Evolutionary conservation across 1,140 invertebrate species (phyloP).

Genomic region (Helicoverpa armigera): DNA sequence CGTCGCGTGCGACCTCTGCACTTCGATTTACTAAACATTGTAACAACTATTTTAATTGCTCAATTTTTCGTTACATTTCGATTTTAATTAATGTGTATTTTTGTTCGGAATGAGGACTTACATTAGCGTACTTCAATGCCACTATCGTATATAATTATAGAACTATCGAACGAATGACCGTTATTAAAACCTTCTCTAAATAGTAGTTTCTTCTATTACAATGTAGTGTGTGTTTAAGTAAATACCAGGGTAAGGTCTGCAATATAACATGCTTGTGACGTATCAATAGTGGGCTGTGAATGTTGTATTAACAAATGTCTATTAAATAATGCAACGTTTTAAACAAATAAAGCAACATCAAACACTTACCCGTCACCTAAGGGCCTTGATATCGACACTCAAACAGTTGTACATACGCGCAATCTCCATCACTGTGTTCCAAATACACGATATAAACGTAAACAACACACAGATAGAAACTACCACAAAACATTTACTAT

Average conservation of each 20-base stretch:
- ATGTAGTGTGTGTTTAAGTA: background rate
- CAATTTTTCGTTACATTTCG: conserved; percentile 29
- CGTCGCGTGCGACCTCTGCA: conserved; percentile 48
- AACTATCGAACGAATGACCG: background rate
- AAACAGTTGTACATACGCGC: background rate
- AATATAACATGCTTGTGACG: conserved; percentile 9
- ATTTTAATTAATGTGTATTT: conserved; percentile 41
- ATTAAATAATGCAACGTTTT: conserved; percentile 6
- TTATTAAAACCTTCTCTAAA: background rate
- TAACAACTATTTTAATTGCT: conserved; percentile 46
- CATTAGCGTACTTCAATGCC: background rate
- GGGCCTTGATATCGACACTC: background rate
- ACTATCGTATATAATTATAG: background rate
- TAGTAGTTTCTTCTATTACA: background rate
- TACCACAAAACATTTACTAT: background rate
- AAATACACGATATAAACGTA: background rate
- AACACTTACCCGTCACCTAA: conserved; percentile 10
- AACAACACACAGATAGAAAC: background rate
- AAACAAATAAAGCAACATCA: conserved; percentile 16
- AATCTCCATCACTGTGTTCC: conserved; percentile 9
- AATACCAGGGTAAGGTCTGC: background rate
- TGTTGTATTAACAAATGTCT: conserved; percentile 12
- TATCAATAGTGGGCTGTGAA: background rate
- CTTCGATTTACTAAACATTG: conserved; percentile 45
- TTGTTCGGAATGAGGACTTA: background rate